A percentile compares a stretch with the other conserved stretches of the same genome.
phyloP scores from a whole-genome alignment of 2,113 vertebrate species.

The Terrapene triunguis region DNA sequence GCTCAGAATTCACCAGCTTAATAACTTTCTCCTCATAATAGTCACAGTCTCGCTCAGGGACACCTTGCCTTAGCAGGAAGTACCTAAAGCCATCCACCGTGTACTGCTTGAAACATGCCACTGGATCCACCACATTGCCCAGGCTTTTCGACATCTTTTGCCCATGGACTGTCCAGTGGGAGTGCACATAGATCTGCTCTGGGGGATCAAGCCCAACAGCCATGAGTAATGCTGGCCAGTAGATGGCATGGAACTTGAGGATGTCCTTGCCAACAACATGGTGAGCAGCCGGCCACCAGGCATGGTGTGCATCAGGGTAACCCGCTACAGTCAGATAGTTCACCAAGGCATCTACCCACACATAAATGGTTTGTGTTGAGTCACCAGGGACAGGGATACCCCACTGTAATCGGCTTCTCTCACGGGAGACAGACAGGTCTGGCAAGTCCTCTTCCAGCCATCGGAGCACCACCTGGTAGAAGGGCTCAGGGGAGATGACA shows the following conservation, averaged over 20 bases:
- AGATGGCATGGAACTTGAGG: slow-evolving; percentile 93
- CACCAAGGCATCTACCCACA: slow-evolving; percentile 96
- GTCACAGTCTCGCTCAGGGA: slow-evolving; percentile 92
- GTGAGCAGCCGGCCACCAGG: slow-evolving; percentile 84
- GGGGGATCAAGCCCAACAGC: slow-evolving; percentile 89
- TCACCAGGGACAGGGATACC: slow-evolving; percentile 93
- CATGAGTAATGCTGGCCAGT: slow-evolving; percentile 95
- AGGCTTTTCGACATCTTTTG: slow-evolving; percentile 99
- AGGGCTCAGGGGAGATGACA: slow-evolving; percentile 84
- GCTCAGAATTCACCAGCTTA: slow-evolving; percentile 90
- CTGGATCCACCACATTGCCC: slow-evolving; percentile 91
- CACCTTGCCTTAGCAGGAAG: slow-evolving; percentile 93
- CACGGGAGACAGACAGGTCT: slow-evolving; percentile 93
- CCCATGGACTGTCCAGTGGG: slow-evolving; percentile 93
- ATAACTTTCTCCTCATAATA: slow-evolving; percentile 89
- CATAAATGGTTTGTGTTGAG: slow-evolving; percentile 90
- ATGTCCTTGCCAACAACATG: slow-evolving; percentile 97
- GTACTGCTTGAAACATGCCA: slow-evolving; percentile 78
- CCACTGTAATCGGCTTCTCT: slow-evolving; percentile 90
- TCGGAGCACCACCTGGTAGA: slow-evolving; percentile 80
- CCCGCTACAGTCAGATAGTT: slow-evolving; percentile 93
- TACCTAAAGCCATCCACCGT: slow-evolving; percentile 92
- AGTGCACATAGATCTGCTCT: slow-evolving; percentile 88
- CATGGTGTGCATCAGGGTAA: slow-evolving; percentile 83
- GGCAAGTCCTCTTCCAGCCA: slow-evolving; percentile 92